Evolutionary conservation across 2,113 vertebrate species (phyloP).

Genomic region (Chaetops frenatus): DNA sequence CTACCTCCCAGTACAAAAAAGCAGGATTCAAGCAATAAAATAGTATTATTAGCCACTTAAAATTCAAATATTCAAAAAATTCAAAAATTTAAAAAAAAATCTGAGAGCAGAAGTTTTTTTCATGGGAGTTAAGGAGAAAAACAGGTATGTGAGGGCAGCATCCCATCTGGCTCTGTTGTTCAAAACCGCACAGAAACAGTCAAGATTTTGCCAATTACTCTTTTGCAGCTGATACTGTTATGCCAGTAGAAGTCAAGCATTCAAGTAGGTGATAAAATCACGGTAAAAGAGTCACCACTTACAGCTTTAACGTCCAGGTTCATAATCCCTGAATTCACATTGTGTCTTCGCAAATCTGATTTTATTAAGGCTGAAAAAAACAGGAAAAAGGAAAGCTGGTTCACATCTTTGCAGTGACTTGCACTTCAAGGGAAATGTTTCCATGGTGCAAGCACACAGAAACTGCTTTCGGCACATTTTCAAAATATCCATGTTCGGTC

Average conservation of each 20-base stretch:
- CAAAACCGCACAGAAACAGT: not conserved
- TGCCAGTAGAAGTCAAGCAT: not conserved
- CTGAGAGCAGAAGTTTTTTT: not conserved
- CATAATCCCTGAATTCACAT: conserved; percentile 75
- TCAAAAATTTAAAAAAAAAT: not conserved
- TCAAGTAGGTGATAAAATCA: not conserved
- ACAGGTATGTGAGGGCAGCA: not conserved
- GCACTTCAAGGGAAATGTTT: not conserved
- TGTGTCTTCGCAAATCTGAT: conserved; percentile 89
- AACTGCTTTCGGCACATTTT: not conserved
- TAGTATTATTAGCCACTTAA: not conserved
- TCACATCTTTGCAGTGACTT: not conserved
- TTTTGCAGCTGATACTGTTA: not conserved
- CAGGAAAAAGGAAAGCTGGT: not conserved
- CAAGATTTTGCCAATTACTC: not conserved
- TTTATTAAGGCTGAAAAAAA: conserved; percentile 85
- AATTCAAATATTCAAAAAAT: not conserved
- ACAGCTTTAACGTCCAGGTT: conserved; percentile 71
- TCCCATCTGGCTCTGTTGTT: not conserved
- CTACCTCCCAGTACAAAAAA: not conserved
- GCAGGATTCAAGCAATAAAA: not conserved
- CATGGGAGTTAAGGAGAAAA: not conserved
- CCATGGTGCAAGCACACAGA: not conserved
- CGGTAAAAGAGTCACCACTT: conserved; percentile 55
- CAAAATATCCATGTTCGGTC: accelerated